Percentiles rank a stretch among this genome's conserved stretches.
phyloP scores from a whole-genome alignment of 2,113 vertebrate species.

The Cebidichthys violaceus region DNA sequence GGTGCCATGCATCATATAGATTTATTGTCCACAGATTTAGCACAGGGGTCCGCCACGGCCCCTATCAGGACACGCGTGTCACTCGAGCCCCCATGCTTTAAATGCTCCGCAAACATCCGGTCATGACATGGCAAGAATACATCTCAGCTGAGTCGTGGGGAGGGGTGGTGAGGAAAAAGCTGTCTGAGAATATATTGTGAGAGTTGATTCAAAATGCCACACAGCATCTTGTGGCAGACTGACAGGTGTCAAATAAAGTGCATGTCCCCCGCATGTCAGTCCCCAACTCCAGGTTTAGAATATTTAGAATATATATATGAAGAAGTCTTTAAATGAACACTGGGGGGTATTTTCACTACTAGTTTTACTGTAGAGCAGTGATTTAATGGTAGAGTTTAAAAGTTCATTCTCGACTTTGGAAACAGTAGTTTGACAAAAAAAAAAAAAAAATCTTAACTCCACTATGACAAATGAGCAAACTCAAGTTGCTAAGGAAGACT shows the following conservation, averaged over 20 bases:
- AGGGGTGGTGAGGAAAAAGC: not conserved
- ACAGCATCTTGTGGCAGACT: slow-evolving; percentile 27
- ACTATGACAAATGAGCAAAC: not conserved
- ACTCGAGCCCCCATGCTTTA: slow-evolving; percentile 48
- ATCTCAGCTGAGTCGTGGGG: slow-evolving; percentile 28
- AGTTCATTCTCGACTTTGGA: not conserved
- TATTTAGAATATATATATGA: too few relatives aligned
- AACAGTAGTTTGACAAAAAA: not conserved
- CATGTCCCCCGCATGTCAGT: slow-evolving; percentile 6
- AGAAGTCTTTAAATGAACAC: not conserved
- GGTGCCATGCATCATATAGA: slow-evolving; percentile 51
- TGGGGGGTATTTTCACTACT: not conserved
- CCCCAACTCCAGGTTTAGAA: not conserved
- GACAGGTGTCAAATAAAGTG: slow-evolving; percentile 51
- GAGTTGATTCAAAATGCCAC: slow-evolving; percentile 11
- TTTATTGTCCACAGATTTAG: slow-evolving; percentile 51
- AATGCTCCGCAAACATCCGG: slow-evolving; percentile 50
- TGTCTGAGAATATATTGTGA: slow-evolving; percentile 29
- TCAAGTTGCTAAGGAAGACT: not conserved
- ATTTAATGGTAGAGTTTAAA: not conserved
- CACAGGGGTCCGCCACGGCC: not conserved
- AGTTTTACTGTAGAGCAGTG: not conserved
- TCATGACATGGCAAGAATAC: slow-evolving; percentile 43
- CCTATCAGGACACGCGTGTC: slow-evolving; percentile 45
- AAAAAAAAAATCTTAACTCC: not conserved